phyloP scores from a whole-genome alignment of 1,140 invertebrate species.

The Drosophila rhopaloa region DNA sequence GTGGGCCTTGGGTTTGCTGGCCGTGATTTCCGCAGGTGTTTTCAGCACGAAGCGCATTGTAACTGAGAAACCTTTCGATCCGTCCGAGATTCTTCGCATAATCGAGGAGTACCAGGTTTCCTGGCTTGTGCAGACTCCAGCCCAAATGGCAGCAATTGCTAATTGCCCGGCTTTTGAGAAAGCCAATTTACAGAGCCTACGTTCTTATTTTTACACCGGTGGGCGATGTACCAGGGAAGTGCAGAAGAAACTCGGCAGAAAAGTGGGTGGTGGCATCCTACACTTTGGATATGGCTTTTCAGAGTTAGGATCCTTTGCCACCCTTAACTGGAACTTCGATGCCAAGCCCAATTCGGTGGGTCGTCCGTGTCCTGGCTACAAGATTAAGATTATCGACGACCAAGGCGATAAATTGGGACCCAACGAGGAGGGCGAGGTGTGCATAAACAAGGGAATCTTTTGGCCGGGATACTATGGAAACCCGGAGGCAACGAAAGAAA shows the following conservation, averaged over 20 bases:
- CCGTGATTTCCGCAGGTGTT: neutral
- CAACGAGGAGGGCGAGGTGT: slow-evolving; percentile 87
- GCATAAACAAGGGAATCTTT: slow-evolving; percentile 69
- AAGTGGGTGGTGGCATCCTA: neutral
- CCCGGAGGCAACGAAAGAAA: slow-evolving; percentile 12
- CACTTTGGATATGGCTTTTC: slow-evolving; percentile 11
- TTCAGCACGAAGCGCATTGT: slow-evolving; percentile 20
- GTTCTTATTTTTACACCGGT: neutral
- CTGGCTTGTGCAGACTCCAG: neutral
- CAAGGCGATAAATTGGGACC: slow-evolving; percentile 86
- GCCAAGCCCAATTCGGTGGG: slow-evolving; percentile 33
- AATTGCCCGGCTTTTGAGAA: neutral
- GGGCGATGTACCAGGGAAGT: slow-evolving; percentile 2
- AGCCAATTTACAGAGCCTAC: neutral
- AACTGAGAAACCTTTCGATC: neutral
- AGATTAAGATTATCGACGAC: slow-evolving; percentile 82
- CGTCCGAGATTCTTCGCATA: neutral
- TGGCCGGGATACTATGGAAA: slow-evolving; percentile 56
- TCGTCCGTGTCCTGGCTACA: slow-evolving; percentile 41
- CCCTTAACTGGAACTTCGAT: slow-evolving; percentile 11
- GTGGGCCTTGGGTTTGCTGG: slow-evolving; percentile 13
- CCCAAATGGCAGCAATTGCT: neutral
- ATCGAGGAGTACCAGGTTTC: neutral
- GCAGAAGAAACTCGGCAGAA: neutral
- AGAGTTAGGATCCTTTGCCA: slow-evolving; percentile 7